Percentiles rank a stretch among this genome's conserved stretches.
These are phyloP conservation scores for Chloroceryle amazona DNA, from an alignment of 2,797 vertebrate genomes.

Conservation along the genomic window DNA sequence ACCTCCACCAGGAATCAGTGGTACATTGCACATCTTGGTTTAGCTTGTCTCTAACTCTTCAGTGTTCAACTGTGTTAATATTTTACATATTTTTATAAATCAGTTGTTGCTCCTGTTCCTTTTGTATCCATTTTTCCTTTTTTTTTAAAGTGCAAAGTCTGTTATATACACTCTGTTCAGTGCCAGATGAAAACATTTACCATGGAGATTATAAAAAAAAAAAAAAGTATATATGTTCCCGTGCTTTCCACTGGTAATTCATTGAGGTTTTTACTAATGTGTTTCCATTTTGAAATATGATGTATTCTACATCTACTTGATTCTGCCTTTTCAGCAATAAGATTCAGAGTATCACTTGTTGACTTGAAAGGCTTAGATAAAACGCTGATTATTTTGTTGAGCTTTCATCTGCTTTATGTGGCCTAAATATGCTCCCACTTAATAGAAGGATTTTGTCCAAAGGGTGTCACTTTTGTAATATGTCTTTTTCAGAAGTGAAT, in stretches of 20 bases:
- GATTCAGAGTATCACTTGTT: not conserved
- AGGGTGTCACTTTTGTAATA: constrained; percentile 5
- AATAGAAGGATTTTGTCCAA: constrained; percentile 28
- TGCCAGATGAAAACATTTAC: not conserved
- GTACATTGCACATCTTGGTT: not conserved
- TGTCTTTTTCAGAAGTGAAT: not conserved
- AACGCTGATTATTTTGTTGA: not conserved
- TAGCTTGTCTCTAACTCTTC: not conserved
- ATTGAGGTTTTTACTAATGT: not conserved
- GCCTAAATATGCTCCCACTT: not conserved
- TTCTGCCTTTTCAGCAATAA: constrained; percentile 4
- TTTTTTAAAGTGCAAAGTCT: not conserved
- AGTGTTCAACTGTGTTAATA: not conserved
- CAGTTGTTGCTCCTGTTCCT: not conserved
- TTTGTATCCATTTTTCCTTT: not conserved
- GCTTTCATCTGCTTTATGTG: not conserved
- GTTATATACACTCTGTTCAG: not conserved
- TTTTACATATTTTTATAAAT: not conserved
- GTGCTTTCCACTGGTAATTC: constrained; percentile 1
- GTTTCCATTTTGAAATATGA: not conserved
- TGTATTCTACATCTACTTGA: not conserved
- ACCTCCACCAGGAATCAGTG: not conserved
- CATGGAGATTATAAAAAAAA: not conserved
- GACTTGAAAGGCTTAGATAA: not conserved
- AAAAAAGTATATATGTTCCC: not conserved